phyloP scores from a whole-genome alignment of 2,113 vertebrate genomes.

The chimpanzee (Pan troglodytes) region DNA sequence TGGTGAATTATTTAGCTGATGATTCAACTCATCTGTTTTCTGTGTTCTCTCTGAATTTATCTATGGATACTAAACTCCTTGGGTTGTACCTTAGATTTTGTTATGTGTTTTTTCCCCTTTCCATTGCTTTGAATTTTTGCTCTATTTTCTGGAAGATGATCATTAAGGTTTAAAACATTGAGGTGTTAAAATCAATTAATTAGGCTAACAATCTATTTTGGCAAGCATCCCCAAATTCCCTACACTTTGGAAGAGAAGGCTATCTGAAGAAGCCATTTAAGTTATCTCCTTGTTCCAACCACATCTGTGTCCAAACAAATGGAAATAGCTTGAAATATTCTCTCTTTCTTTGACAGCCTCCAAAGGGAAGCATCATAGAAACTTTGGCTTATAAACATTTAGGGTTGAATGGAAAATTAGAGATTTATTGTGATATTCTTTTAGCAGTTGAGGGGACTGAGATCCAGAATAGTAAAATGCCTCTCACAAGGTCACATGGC shows the following conservation, averaged over 20 bases:
- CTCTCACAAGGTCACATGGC: not conserved
- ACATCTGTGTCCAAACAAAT: not conserved
- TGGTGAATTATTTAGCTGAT: not conserved
- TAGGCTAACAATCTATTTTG: not conserved
- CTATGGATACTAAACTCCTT: not conserved
- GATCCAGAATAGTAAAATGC: not conserved
- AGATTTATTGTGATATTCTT: not conserved
- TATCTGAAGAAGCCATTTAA: not conserved
- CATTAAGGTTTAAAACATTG: not conserved
- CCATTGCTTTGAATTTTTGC: not conserved
- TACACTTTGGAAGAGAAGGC: not conserved
- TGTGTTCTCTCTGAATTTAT: not conserved
- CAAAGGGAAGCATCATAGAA: not conserved
- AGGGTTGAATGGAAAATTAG: not conserved
- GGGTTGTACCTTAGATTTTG: not conserved
- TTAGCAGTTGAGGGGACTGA: not conserved
- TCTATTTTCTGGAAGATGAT: not conserved
- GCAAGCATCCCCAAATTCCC: not conserved
- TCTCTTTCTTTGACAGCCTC: not conserved
- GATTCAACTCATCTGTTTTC: not conserved
- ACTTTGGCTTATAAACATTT: not conserved
- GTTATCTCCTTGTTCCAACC: not conserved
- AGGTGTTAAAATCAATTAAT: not conserved
- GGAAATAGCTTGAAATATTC: not conserved
- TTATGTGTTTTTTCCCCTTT: not conserved